Evolutionary conservation across 2,113 vertebrate species (phyloP).

Genomic region (Odocoileus hemionus): DNA sequence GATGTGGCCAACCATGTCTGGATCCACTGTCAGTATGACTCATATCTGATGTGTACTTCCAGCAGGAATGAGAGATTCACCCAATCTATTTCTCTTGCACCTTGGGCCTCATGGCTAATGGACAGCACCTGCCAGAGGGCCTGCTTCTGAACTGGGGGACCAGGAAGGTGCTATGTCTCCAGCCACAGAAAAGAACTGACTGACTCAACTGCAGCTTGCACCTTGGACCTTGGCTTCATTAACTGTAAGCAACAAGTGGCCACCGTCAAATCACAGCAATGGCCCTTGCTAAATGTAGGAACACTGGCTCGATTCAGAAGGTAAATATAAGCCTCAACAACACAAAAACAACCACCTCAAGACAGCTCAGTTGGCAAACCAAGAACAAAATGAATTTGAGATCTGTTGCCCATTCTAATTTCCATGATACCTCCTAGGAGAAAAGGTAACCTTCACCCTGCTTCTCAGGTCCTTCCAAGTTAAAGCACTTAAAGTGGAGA

Average conservation of each 20-base stretch:
- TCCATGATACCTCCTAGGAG: neutral
- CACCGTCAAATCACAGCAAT: neutral
- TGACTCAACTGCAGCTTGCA: neutral
- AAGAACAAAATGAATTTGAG: neutral
- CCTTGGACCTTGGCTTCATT: neutral
- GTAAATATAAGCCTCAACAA: neutral
- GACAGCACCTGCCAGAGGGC: neutral
- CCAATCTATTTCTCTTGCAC: neutral
- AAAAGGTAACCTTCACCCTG: neutral
- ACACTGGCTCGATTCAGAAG: neutral
- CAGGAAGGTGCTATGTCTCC: neutral
- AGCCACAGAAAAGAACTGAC: neutral
- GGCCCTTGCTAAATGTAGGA: neutral
- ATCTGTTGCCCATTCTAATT: neutral
- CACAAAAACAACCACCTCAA: neutral
- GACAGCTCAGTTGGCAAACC: neutral
- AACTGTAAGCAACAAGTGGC: neutral
- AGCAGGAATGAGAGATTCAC: neutral
- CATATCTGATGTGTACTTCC: neutral
- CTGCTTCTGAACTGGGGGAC: neutral
- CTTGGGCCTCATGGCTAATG: neutral
- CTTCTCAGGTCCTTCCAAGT: neutral
- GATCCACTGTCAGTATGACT: neutral
- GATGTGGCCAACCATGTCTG: neutral
- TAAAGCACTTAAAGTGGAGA: neutral